Conservation (phyloP, 2,888 invertebrate species). For the Melangyna quadrimaculata region DNA sequence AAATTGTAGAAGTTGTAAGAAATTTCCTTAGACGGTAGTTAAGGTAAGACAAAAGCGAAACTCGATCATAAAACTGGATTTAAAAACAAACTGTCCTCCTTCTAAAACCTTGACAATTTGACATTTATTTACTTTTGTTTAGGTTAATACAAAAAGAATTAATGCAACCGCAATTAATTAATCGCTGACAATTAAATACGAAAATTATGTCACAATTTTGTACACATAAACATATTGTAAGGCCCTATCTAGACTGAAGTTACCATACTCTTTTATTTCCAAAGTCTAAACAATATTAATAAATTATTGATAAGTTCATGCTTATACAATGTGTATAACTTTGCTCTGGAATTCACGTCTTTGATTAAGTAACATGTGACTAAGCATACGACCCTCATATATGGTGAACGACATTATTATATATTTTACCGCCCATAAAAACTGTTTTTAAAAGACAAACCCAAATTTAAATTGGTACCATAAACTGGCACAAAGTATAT, state of each 20-base stretch:
- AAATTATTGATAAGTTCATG: not conserved
- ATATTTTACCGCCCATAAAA: slow-evolving; percentile 11
- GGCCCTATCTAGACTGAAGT: not conserved
- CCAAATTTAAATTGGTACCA: not conserved
- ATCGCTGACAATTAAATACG: not conserved
- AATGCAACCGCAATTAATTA: not conserved
- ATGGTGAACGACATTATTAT: not conserved
- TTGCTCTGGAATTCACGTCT: not conserved
- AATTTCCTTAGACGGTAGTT: too few relatives aligned
- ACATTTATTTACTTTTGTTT: too few relatives aligned
- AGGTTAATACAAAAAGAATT: not conserved
- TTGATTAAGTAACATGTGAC: not conserved
- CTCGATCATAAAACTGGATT: too few relatives aligned
- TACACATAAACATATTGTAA: not conserved
- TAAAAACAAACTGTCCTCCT: too few relatives aligned
- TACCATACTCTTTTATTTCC: not conserved
- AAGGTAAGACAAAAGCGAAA: too few relatives aligned
- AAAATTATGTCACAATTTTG: not conserved
- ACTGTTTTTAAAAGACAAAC: not conserved
- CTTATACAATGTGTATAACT: not conserved
- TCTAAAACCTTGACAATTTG: too few relatives aligned
- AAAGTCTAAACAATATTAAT: not conserved
- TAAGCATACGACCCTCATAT: not conserved
- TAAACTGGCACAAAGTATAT: too few relatives aligned
- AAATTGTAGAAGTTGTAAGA: too few relatives aligned